Evolutionary conservation across 2,113 vertebrate species (phyloP).

Genomic region (Agapornis roseicollis): DNA sequence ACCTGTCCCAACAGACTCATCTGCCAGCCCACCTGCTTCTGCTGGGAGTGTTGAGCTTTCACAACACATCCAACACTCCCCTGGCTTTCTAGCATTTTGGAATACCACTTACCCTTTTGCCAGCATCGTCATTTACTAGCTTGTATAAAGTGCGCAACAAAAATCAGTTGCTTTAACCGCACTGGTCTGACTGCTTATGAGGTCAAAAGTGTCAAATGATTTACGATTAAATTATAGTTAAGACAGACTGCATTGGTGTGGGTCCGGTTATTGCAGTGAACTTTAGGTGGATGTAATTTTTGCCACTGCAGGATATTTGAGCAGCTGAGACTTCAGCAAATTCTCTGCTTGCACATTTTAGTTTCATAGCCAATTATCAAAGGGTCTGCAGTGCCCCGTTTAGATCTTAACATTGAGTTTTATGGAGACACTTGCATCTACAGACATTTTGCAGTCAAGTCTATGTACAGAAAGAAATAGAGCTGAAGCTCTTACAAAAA

Average conservation of each 20-base stretch:
- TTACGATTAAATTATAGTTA: not conserved
- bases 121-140: not conserved
- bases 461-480: not conserved
- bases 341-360: not conserved
- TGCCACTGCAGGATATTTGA: not conserved
- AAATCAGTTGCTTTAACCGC: not conserved
- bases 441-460: not conserved
- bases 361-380: not conserved
- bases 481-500: not conserved
- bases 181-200: not conserved
- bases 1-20: not conserved
- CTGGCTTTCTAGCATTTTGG: not conserved
- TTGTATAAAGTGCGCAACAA: not conserved
- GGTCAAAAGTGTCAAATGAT: not conserved
- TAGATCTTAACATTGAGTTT: not conserved
- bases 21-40: not conserved
- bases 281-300: not conserved
- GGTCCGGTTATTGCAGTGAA: not conserved
- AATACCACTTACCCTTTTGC: not conserved
- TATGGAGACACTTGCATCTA: not conserved
- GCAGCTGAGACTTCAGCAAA: not conserved
- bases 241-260: fast-evolving
- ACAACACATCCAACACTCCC: not conserved
- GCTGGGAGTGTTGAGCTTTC: not conserved
- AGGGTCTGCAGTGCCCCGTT: fast-evolving